Conservation (phyloP, 2,888 invertebrate species). For the Leucozona laternaria region DNA sequence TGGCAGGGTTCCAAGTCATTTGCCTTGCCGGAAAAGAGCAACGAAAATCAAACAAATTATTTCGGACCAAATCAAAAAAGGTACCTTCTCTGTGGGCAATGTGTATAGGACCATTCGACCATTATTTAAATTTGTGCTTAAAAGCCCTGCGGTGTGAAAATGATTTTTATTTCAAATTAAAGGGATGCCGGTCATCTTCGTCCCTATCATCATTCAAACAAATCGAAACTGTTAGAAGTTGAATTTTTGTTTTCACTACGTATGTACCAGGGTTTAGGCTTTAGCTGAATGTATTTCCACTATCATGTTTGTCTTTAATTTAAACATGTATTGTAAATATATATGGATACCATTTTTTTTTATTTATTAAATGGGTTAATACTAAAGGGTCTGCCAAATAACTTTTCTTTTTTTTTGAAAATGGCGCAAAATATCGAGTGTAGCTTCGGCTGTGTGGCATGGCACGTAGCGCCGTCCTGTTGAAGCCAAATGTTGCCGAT, state of each 20-base stretch:
- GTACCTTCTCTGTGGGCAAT: conserved; percentile 18
- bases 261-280: not conserved
- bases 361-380: too few species aligned
- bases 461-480: too few species aligned
- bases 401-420: too few species aligned
- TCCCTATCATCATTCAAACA: not conserved
- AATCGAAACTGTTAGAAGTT: not conserved
- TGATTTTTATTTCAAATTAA: not conserved
- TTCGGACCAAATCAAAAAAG: conserved; percentile 39
- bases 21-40: conserved; percentile 44
- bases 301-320: not conserved
- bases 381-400: too few species aligned
- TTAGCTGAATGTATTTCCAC: not conserved
- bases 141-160: conserved; percentile 1
- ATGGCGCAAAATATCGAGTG: too few species aligned
- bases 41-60: conserved; percentile 27
- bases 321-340: not conserved
- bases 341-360: too few species aligned
- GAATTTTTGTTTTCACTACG: not conserved
- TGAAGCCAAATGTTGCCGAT: too few species aligned
- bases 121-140: conserved; percentile 65
- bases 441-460: too few species aligned
- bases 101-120: conserved; percentile 14
- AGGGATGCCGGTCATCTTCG: not conserved
- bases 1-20: conserved; percentile 64